Evolutionary conservation across 2,113 vertebrate species (phyloP).

Genomic region (Cyanocitta stelleri): DNA sequence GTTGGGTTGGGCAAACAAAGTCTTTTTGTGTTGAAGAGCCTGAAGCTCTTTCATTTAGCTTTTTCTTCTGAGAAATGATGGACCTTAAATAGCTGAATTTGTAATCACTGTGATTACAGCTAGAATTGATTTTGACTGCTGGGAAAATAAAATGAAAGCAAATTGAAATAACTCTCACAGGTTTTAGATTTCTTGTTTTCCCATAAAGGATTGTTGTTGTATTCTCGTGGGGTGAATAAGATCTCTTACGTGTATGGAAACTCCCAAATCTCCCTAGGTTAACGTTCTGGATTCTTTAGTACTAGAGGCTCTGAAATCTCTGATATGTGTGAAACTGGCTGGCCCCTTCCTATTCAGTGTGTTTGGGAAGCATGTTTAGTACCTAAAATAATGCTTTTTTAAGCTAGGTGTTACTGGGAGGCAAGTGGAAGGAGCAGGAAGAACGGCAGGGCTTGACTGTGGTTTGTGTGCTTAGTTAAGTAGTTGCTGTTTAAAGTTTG

Average conservation of each 20-base stretch:
- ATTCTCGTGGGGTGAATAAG: neutral
- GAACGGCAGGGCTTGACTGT: neutral
- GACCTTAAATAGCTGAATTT: neutral
- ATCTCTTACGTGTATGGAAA: neutral
- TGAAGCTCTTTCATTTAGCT: neutral
- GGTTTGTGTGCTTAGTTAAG: neutral
- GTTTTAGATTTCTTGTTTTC: constrained; percentile 1
- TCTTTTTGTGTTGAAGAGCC: neutral
- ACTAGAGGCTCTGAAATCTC: neutral
- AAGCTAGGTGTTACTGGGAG: neutral
- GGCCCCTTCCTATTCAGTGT: neutral
- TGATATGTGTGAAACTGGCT: neutral
- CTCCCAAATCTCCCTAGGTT: neutral
- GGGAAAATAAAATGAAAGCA: neutral
- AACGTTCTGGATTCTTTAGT: neutral
- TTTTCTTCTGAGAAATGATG: neutral
- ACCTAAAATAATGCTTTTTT: neutral
- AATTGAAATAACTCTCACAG: neutral
- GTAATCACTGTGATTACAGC: neutral
- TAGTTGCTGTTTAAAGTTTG: neutral
- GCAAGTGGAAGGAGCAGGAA: neutral
- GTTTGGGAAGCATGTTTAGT: neutral
- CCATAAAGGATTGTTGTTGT: neutral
- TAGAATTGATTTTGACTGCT: neutral
- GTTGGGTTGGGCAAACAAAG: neutral